A percentile compares a stretch with the other conserved stretches of the same genome.
These are phyloP conservation scores for Ceramica pisi DNA, from an alignment of 2,888 invertebrate genomes.

Conservation along the genomic window DNA sequence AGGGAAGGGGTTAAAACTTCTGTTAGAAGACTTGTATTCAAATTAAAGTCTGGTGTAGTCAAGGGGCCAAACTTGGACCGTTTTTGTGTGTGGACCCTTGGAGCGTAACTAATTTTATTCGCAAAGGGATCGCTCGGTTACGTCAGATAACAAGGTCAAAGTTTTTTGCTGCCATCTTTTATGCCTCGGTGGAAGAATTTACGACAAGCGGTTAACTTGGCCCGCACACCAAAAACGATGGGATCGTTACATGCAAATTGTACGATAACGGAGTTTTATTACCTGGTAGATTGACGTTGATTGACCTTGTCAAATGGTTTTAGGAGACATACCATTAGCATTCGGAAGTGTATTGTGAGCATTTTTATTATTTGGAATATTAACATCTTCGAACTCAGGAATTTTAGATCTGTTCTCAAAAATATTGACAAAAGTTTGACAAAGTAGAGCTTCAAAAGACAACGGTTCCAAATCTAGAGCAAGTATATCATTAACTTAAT, in stretches of 20 bases:
- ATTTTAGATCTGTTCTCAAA: neutral
- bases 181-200: slow-evolving; percentile 46
- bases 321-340: slow-evolving; percentile 1
- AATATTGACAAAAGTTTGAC: neutral
- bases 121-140: slow-evolving; percentile 67
- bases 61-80: slow-evolving; percentile 23
- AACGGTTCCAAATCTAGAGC: slow-evolving; percentile 20
- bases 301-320: slow-evolving; percentile 19
- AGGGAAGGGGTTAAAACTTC: neutral
- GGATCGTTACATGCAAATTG: slow-evolving; percentile 43
- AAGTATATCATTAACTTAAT: slow-evolving; percentile 18
- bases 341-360: neutral
- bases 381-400: neutral
- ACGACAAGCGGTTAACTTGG: slow-evolving; percentile 39
- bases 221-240: slow-evolving; percentile 36
- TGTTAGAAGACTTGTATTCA: slow-evolving; percentile 32
- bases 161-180: slow-evolving; percentile 56
- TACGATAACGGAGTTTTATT: slow-evolving; percentile 36
- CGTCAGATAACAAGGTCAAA: slow-evolving; percentile 72
- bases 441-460: slow-evolving; percentile 6
- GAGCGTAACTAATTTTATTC: slow-evolving; percentile 71
- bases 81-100: slow-evolving; percentile 50
- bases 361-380: neutral
- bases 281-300: slow-evolving; percentile 11
- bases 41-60: slow-evolving; percentile 17